A percentile compares a stretch with the other conserved stretches of the same genome.
Conservation (phyloP, 2,888 invertebrate genomes). For the Lithodes maja region DNA sequence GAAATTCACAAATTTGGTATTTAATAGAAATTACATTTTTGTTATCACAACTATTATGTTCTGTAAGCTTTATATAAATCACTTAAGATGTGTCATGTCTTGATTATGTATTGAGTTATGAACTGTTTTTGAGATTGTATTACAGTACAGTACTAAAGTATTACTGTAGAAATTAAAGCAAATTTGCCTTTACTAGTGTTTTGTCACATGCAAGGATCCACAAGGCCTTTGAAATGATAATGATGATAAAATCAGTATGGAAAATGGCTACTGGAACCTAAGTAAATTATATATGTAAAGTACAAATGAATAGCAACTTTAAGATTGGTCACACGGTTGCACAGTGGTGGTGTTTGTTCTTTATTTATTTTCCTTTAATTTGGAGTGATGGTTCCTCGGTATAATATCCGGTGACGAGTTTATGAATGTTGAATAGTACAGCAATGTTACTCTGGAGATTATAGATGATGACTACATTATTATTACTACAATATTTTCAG, state of each 20-base stretch:
- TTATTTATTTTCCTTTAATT: neutral
- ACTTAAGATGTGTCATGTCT: neutral
- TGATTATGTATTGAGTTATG: neutral
- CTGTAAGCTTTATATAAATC: neutral
- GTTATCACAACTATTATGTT: neutral
- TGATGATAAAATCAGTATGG: neutral
- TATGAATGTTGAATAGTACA: neutral
- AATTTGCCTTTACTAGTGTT: neutral
- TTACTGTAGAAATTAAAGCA: neutral
- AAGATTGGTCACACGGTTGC: neutral
- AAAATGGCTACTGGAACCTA: neutral
- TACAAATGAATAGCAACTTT: neutral
- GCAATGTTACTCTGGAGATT: no score
- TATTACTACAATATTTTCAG: no score
- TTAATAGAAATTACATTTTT: slow-evolving; percentile 8
- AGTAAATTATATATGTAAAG: neutral
- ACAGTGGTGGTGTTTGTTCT: neutral
- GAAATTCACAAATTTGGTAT: slow-evolving; percentile 2
- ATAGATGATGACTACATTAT: no score
- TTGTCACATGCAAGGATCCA: neutral
- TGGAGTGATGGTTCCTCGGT: neutral
- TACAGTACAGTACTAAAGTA: neutral
- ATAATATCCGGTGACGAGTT: neutral
- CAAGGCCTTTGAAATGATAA: neutral
- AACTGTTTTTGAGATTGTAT: neutral